Percentiles rank a stretch among this genome's conserved stretches.
These are phyloP conservation scores for Osedax fenrisi DNA, from an alignment of 2,888 invertebrate species.

Conservation along the genomic window DNA sequence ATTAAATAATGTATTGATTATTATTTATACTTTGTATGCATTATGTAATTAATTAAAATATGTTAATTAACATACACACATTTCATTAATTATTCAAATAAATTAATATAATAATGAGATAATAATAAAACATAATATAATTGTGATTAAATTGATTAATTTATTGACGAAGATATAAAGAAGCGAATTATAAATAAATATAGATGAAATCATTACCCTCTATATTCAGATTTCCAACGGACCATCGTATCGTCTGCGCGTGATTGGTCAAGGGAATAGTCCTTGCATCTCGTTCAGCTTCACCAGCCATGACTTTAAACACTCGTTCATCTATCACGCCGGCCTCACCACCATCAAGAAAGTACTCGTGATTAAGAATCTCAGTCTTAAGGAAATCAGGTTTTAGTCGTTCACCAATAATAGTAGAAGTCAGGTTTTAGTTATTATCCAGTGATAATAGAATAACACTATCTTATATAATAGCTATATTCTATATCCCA, in stretches of 20 bases:
- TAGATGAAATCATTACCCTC: background rate
- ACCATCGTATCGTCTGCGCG: constrained; percentile 56
- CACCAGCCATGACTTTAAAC: constrained; percentile 58
- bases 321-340: constrained; percentile 54
- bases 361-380: constrained; percentile 45
- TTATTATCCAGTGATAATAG: background rate
- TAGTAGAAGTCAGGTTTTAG: background rate
- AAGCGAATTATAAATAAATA: background rate
- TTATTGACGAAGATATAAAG: too few species aligned
- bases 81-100: too few species aligned
- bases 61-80: too few species aligned
- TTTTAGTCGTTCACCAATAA: too few species aligned
- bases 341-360: constrained; percentile 44
- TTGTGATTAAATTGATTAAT: too few species aligned
- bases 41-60: too few species aligned
- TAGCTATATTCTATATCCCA: too few species aligned
- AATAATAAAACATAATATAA: too few species aligned
- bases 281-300: constrained; percentile 59
- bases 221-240: constrained; percentile 59
- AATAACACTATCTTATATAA: too few species aligned
- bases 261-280: constrained; percentile 57
- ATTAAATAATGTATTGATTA: too few species aligned
- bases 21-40: too few species aligned
- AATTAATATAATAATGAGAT: too few species aligned
- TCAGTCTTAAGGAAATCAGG: constrained; percentile 48